phyloP scores from a whole-genome alignment of 2,797 vertebrate species.

The Cirrhinus molitorella region DNA sequence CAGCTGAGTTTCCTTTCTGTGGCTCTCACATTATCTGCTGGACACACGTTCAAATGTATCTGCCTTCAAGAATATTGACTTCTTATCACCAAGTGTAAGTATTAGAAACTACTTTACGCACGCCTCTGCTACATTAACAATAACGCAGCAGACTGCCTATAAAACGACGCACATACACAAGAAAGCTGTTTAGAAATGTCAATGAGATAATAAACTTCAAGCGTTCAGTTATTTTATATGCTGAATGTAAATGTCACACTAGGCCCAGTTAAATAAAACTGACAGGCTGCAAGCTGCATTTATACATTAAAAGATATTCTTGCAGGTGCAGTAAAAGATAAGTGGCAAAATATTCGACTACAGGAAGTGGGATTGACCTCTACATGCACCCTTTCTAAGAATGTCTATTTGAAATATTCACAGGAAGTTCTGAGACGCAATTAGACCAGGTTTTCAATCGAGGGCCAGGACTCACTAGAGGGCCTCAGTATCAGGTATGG shows the following conservation, averaged over 20 bases:
- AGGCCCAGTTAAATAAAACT: not conserved
- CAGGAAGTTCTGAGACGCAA: slow-evolving; percentile 33
- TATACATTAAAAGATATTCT: not conserved
- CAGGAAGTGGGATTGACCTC: slow-evolving; percentile 33
- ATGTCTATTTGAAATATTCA: slow-evolving; percentile 28
- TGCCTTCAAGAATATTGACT: not conserved
- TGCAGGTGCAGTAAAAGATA: slow-evolving; percentile 6
- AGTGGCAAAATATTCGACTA: not conserved
- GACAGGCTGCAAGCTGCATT: not conserved
- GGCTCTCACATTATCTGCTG: not conserved
- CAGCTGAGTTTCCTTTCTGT: not conserved
- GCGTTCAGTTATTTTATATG: slow-evolving; percentile 6
- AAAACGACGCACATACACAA: not conserved
- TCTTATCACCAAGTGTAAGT: not conserved
- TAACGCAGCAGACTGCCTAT: not conserved
- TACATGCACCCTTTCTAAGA: slow-evolving; percentile 4
- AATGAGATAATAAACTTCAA: slow-evolving; percentile 19
- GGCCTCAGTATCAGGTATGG: not conserved
- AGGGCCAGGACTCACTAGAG: not conserved
- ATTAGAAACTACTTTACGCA: not conserved
- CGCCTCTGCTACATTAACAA: not conserved
- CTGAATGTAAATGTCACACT: slow-evolving; percentile 25
- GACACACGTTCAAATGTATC: not conserved
- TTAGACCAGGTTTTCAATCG: not conserved
- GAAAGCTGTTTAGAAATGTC: slow-evolving; percentile 29